These are phyloP conservation scores for Oreochromis niloticus DNA, from an alignment of 2,113 vertebrate genomes.

Conservation along the genomic window DNA sequence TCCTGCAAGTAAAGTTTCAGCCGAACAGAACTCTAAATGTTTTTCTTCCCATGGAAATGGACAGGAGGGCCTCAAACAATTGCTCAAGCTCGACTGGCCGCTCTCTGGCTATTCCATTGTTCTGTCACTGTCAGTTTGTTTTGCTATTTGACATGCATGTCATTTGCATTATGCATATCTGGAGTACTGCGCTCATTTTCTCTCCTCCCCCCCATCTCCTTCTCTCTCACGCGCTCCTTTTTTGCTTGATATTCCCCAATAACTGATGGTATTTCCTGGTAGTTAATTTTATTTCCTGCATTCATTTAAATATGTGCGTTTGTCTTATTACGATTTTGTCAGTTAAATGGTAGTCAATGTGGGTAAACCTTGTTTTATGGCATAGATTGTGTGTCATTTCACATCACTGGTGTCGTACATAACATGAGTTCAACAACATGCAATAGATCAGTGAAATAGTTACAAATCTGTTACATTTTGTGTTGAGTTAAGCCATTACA, in stretches of 20 bases:
- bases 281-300: slow-evolving; percentile 1
- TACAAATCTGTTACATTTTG: neutral
- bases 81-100: slow-evolving; percentile 21
- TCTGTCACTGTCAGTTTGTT: slow-evolving; percentile 71
- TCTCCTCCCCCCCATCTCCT: neutral
- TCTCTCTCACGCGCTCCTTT: neutral
- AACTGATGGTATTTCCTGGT: slow-evolving; percentile 32
- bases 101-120: slow-evolving; percentile 61
- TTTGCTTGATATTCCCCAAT: slow-evolving; percentile 13
- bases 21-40: slow-evolving; percentile 20
- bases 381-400: neutral
- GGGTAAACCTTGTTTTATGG: neutral
- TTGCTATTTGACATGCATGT: slow-evolving; percentile 69
- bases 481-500: neutral
- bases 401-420: neutral
- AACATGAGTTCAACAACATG: neutral
- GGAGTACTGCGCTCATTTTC: slow-evolving; percentile 1
- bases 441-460: neutral
- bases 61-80: slow-evolving; percentile 3
- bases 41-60: slow-evolving; percentile 31
- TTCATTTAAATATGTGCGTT: neutral
- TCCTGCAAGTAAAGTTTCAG: slow-evolving; percentile 28
- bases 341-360: neutral
- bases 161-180: slow-evolving; percentile 76
- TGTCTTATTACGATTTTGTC: neutral